phyloP scores from a whole-genome alignment of 2,888 invertebrate genomes.

The Limenitis camilla region DNA sequence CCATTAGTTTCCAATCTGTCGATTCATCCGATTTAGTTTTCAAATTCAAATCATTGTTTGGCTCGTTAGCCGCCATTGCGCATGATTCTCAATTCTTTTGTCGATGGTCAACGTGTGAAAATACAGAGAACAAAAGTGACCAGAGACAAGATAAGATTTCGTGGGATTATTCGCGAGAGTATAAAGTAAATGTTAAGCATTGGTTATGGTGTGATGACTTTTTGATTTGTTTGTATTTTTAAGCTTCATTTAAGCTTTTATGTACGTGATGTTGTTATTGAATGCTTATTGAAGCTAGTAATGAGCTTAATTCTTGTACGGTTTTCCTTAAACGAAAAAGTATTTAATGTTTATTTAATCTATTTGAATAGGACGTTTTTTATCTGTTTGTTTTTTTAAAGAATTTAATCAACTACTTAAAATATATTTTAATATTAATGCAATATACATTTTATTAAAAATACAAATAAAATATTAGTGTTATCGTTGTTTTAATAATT shows the following conservation, averaged over 20 bases:
- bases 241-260: neutral
- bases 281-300: neutral
- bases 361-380: too few relatives aligned
- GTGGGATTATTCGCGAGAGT: slow-evolving; percentile 17
- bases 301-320: neutral
- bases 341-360: neutral
- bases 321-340: neutral
- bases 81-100: slow-evolving; percentile 41
- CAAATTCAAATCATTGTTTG: slow-evolving; percentile 53
- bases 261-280: neutral
- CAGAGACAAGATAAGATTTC: slow-evolving; percentile 11
- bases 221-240: slow-evolving; percentile 2
- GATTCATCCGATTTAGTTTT: slow-evolving; percentile 66
- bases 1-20: slow-evolving; percentile 42
- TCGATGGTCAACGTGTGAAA: slow-evolving; percentile 46
- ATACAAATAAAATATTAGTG: neutral
- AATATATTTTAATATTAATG: neutral
- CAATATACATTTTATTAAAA: neutral
- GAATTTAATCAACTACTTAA: too few relatives aligned
- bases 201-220: neutral
- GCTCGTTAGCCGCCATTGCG: slow-evolving; percentile 44
- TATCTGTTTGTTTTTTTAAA: too few relatives aligned
- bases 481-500: neutral
- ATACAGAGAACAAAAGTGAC: slow-evolving; percentile 18
- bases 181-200: slow-evolving; percentile 4